Base-by-base conservation (phyloP, 2,113 vertebrate species). In the Lophotis ruficrista region DNA sequence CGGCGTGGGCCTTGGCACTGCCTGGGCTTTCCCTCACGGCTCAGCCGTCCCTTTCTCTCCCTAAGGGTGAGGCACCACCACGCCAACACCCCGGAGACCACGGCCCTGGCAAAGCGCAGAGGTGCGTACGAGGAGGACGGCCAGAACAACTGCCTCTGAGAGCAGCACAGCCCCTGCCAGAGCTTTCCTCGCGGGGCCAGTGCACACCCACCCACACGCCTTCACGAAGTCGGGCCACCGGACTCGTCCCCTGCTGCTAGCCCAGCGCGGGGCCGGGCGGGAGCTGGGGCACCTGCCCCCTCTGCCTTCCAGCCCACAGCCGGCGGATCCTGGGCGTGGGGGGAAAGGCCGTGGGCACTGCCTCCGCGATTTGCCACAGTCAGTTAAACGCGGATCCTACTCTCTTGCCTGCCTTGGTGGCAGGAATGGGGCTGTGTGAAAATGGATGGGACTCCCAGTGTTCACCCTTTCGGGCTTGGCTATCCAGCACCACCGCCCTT, bases 11-110 rank as follows among this genome's bases (percentile, higher is more conserved):
- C 50, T 33, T 27, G 35, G 62, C 30, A 9, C 47, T 33, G 57
- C 33, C 28, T 22, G 47, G 35, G 50, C 54, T 41, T 47, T 30
- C 17, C 61, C 35, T 27, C 58, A 20, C 33, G 38, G 48, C 69
- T 66, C 4, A 1, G 6, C 43, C 4, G 0, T 70, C 64, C 57
- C 56, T 72, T 83, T 94, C 65, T 86, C 8, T 68, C 71, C 79
- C 70, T 17, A 84, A 98, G 98, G 96, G 95, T 93, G 61, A 97
- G 93, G 60, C 83, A 65, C 33, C 95, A 95, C 69, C 94, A 69
- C 41, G 86, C 43, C 18, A 80, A 90, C 93, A 93, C 38, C 62
- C 96, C 96, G 88, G 97, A 96, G 78, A 72, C 91, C 48, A 2
- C 37, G 45, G 62, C 82, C 7, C 75, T 85, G 87, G 89, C 92